phyloP scores from a whole-genome alignment of 2,797 vertebrate species.

The Onychomys arenicola region DNA sequence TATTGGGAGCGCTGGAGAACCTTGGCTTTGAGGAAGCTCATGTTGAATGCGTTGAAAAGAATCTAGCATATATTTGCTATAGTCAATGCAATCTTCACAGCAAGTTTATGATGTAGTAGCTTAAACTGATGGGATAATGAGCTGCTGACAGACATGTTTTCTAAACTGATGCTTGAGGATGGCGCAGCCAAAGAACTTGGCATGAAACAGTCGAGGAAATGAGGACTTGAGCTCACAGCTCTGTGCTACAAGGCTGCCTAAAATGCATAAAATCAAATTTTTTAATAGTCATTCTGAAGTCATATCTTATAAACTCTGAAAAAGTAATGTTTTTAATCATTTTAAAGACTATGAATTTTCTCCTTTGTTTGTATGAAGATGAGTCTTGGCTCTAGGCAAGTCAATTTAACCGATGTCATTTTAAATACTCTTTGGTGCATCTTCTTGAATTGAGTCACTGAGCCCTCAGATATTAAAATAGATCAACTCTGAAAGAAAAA shows the following conservation, averaged over 20 bases:
- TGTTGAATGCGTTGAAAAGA: slow-evolving; percentile 62
- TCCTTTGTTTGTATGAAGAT: neutral
- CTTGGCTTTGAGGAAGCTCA: slow-evolving; percentile 44
- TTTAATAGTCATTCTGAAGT: neutral
- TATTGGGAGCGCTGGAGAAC: neutral
- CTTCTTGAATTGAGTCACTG: neutral
- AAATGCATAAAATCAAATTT: neutral
- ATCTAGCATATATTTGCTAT: slow-evolving; percentile 63
- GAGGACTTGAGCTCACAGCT: slow-evolving; percentile 12
- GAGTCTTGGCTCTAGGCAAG: neutral
- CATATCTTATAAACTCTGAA: neutral
- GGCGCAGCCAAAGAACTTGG: slow-evolving; percentile 69
- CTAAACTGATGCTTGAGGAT: slow-evolving; percentile 65
- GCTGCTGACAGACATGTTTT: slow-evolving; percentile 70
- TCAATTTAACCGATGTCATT: neutral
- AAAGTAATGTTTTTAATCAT: neutral
- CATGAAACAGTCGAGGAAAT: neutral
- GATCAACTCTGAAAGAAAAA: neutral
- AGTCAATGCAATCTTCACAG: slow-evolving; percentile 64
- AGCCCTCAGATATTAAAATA: neutral
- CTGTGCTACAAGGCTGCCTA: neutral
- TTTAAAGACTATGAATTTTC: neutral
- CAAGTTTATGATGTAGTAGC: slow-evolving; percentile 64
- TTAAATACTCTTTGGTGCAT: neutral
- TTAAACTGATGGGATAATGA: slow-evolving; percentile 70